These are phyloP conservation scores for Polymixis lichenea DNA, from an alignment of 2,888 invertebrate species.

Conservation along the genomic window DNA sequence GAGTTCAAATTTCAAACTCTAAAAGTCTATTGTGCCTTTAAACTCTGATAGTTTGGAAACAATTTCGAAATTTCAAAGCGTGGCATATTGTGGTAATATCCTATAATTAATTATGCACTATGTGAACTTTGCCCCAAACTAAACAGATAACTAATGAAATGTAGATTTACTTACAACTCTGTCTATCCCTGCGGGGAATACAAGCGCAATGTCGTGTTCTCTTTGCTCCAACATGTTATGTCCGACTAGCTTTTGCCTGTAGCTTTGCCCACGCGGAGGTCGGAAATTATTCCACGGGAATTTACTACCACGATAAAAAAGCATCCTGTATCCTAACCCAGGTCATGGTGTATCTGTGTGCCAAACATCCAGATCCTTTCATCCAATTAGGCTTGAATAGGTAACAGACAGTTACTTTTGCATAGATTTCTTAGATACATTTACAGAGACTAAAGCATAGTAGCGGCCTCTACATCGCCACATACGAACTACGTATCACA, in stretches of 20 bases:
- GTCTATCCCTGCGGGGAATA: too few relatives aligned
- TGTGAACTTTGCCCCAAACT: neutral
- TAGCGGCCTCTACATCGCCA: too few relatives aligned
- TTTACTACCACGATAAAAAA: neutral
- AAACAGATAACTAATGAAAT: neutral
- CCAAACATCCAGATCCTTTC: neutral
- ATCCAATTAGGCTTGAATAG: neutral
- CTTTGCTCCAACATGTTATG: neutral
- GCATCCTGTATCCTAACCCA: neutral
- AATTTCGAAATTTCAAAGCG: neutral
- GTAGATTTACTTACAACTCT: neutral
- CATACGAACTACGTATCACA: too few relatives aligned
- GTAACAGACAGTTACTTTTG: neutral
- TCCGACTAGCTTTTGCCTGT: neutral
- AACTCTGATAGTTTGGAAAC: slow-evolving; percentile 2
- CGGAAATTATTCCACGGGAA: neutral
- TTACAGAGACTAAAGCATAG: neutral
- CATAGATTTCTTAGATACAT: neutral
- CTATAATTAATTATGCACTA: neutral
- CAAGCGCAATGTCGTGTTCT: neutral
- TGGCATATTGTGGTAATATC: neutral
- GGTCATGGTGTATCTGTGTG: too few relatives aligned
- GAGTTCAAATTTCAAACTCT: slow-evolving; percentile 17
- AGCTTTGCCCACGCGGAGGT: neutral
- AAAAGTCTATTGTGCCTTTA: slow-evolving; percentile 5